Percentiles rank a stretch among this genome's conserved stretches.
These are phyloP conservation scores for Thaumetopoea pityocampa DNA, from an alignment of 1,140 invertebrate species.

Conservation along the genomic window DNA sequence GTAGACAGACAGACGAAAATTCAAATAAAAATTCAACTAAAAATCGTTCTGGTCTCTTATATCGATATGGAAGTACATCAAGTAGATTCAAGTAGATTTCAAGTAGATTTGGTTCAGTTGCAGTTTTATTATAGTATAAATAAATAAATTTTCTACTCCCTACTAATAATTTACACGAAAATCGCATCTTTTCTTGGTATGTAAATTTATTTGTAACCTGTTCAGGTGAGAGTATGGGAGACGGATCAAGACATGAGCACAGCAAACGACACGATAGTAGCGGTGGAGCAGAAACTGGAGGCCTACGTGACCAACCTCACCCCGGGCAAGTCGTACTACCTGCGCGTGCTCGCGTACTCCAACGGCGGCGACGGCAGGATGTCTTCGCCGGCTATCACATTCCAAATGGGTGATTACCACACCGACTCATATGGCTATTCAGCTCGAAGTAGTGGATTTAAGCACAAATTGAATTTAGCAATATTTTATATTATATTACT, in stretches of 20 bases:
- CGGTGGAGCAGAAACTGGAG: constrained; percentile 85
- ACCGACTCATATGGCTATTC: constrained; percentile 62
- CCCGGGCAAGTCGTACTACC: constrained; percentile 90
- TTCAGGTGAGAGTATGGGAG: constrained; percentile 92
- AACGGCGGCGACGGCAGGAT: constrained; percentile 96
- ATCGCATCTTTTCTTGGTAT: background rate
- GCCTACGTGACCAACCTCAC: constrained; percentile 86
- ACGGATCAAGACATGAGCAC: constrained; percentile 93
- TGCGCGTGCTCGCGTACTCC: constrained; percentile 94
- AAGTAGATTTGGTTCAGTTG: no score
- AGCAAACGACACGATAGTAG: constrained; percentile 90
- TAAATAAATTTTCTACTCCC: no score
- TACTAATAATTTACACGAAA: background rate
- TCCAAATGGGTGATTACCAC: constrained; percentile 87
- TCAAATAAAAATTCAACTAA: no score
- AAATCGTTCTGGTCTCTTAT: no score
- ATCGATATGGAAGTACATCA: no score
- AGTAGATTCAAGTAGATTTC: no score
- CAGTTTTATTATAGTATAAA: no score
- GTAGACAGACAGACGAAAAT: no score
- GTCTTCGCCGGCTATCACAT: constrained; percentile 92
- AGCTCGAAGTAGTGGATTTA: constrained; percentile 33
- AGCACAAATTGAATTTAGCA: constrained; percentile 1
- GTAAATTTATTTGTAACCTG: constrained; percentile 15
- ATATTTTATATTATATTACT: constrained; percentile 2